A percentile compares a stretch with the other conserved stretches of the same genome.
These are phyloP conservation scores for Buathra laborator DNA, from an alignment of 2,888 invertebrate species.

Conservation along the genomic window DNA sequence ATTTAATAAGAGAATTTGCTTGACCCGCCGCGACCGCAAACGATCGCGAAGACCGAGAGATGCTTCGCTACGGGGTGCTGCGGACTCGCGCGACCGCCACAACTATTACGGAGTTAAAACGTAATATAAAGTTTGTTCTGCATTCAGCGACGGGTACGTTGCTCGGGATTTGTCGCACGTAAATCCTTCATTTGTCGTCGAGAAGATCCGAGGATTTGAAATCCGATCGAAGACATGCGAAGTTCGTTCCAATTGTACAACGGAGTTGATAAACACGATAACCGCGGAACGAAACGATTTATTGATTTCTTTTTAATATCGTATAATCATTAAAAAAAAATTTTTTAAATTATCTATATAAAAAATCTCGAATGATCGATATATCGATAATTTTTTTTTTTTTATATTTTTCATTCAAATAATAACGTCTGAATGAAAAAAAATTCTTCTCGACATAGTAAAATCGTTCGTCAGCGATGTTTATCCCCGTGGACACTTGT, in stretches of 20 bases:
- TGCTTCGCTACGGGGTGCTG: constrained; percentile 9
- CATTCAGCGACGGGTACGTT: too few relatives aligned
- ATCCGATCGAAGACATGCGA: too few relatives aligned
- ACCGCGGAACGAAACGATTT: too few relatives aligned
- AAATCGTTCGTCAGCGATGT: neutral
- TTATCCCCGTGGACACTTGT: neutral
- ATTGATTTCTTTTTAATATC: too few relatives aligned
- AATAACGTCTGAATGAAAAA: neutral
- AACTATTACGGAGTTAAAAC: constrained; percentile 5
- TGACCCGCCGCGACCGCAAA: constrained; percentile 38
- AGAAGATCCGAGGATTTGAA: too few relatives aligned
- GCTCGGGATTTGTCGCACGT: too few relatives aligned
- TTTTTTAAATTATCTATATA: neutral
- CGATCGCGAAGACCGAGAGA: constrained; percentile 28
- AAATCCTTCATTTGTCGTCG: too few relatives aligned
- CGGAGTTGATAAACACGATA: too few relatives aligned
- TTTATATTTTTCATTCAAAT: too few relatives aligned
- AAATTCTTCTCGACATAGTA: neutral
- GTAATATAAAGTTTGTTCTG: neutral
- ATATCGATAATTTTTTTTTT: too few relatives aligned
- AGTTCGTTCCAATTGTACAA: too few relatives aligned
- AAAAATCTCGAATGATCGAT: neutral
- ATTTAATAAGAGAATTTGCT: constrained; percentile 47
- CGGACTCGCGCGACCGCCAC: constrained; percentile 2
- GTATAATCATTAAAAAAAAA: too few relatives aligned